These are phyloP conservation scores for Carterocephalus palaemon DNA, from an alignment of 2,888 invertebrate genomes.

Conservation along the genomic window DNA sequence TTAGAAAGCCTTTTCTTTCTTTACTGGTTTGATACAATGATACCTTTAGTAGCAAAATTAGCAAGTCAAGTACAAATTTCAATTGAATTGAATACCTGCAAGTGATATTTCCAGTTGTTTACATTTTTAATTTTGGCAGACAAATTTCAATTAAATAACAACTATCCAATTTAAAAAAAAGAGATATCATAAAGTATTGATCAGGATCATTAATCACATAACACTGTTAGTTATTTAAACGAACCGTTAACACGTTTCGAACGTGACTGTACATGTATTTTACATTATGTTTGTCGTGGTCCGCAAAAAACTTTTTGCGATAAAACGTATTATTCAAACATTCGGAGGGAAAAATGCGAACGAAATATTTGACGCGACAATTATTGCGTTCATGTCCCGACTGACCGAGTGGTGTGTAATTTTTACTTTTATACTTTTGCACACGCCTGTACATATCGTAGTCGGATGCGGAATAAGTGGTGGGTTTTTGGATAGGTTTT, in stretches of 20 bases:
- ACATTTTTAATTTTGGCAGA: too few relatives aligned
- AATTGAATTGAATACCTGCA: too few relatives aligned
- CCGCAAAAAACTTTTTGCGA: constrained; percentile 11
- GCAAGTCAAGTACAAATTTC: too few relatives aligned
- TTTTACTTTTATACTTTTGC: constrained; percentile 22
- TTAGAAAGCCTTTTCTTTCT: too few relatives aligned
- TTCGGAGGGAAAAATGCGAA: constrained; percentile 8
- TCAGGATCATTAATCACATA: constrained; percentile 1
- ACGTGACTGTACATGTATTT: constrained; percentile 22
- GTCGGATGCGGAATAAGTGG: constrained; percentile 20
- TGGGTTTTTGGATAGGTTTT: constrained; percentile 5
- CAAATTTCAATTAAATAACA: too few relatives aligned
- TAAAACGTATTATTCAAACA: constrained; percentile 15
- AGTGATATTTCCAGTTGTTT: too few relatives aligned
- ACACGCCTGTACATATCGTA: constrained; percentile 12
- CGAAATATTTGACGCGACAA: constrained; percentile 22
- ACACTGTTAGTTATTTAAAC: neutral
- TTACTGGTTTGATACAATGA: too few relatives aligned
- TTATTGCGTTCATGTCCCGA: constrained; percentile 21
- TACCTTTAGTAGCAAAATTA: too few relatives aligned
- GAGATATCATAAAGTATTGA: too few relatives aligned
- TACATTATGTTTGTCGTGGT: neutral
- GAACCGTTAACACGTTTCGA: constrained; percentile 6
- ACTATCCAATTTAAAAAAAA: too few relatives aligned
- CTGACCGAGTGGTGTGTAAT: constrained; percentile 22